Base-by-base conservation (phyloP, 64 coral and sea anemone species). In the Exaiptasia diaphana region DNA sequence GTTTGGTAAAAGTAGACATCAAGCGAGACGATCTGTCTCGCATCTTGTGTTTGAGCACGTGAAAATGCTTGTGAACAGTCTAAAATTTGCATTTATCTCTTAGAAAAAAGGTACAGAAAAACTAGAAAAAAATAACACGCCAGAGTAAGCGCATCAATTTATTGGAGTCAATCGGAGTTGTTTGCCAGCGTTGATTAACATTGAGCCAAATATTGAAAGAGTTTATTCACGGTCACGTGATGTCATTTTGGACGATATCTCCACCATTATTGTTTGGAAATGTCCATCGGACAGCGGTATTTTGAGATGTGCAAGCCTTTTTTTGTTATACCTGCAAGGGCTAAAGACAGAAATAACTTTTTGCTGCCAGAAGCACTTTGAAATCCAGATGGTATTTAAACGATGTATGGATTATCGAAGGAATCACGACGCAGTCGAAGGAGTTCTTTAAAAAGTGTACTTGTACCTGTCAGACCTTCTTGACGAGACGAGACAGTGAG, bases 271-370 rank as follows among this genome's bases (percentile, higher is more conserved):
- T 86, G 75, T 42, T 60, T 75, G 28, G 9, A 0, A 8, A 64
- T 86, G 1, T 61, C 75, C 27, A 86, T 86, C 38, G 54, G 56
- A 0, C 71, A 86, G 30, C 31, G 70, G 8, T 3, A 4, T 15
- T 86, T 86, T 48, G 71, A 86, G 27, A 33, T 4, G 14, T 76
- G 83, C 41, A 86, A 76, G 26, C 83, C 55, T 8, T 86, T 86
- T 40, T 86, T 38, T n/a, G 56, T 76, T 12, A 48, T 45, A 8
- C 14, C 71, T 1, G 59, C 39, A 48, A 44, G 39, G 24, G 25
- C 0, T 2, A 21, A 76, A 22, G 83, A 76, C 26, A 3, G 55
- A 17, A 65, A 43, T 50, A 33, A 34, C 0, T 76, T 68, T n/a
- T 30, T 86, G 83, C 29, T 86, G 83, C 44, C 37, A 54, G 4